Base-by-base conservation (phyloP, 2,113 vertebrate genomes). In the Pampusana beccarii region DNA sequence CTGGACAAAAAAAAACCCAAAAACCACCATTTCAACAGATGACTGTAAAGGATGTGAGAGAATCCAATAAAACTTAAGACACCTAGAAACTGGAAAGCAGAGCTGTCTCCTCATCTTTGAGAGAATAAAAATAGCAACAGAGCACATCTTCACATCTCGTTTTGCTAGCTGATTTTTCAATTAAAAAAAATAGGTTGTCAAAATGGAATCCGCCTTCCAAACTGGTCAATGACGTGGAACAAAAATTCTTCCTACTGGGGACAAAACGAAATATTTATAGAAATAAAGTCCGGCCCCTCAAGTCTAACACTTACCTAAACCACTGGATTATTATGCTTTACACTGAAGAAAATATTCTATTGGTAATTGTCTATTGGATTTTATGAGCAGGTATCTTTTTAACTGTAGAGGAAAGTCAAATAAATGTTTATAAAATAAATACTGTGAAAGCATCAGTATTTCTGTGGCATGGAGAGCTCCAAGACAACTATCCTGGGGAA, bases 401-500 rank as follows among this genome's bases (percentile, higher is more conserved):
- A 93, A 81, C 11, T 88, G 60, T 89, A 89, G 72, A 93, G 69
- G 44, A 92, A 90, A 91, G 61, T 48, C 24, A 73, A 91, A 86
- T 84, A 87, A 84, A 91, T 67, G 56, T 84, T 89, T 84, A 46
- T 31, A 33, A 89, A 91, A 70, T 57, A 77, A 73, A 54, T 36
- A 57, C 38, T 24, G 17, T 56, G 61, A 13, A 79, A 84, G 80
- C 2, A 9, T 84, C 54, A 34, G 0, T 80, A 75, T 79, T 91
- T 74, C 69, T 81, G 75, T 58, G 58, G n/a, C 70, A 40, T 10
- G 20, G 21, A 64, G 44, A 71, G 6, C 61, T 91, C 60, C 70
- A 78, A 28, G 73, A 18, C 57, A 64, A 2, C 42, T 42, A 9
- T 38, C 38, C 36, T 3, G 8, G 20, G 7, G 13, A 44, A 74